phyloP scores from a whole-genome alignment of 2,113 vertebrate genomes.

The Probosciger aterrimus region DNA sequence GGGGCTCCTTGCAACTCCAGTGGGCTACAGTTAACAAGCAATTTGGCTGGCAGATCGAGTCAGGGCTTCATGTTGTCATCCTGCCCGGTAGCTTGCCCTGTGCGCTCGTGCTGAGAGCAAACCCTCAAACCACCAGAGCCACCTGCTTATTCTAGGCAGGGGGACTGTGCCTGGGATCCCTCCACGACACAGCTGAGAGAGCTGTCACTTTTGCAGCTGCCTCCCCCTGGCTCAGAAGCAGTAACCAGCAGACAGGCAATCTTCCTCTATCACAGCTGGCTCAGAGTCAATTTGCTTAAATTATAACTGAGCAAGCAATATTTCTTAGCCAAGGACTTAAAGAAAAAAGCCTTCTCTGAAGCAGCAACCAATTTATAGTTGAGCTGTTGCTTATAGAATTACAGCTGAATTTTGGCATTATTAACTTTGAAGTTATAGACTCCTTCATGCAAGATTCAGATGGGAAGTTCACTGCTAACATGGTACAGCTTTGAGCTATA shows the following conservation, averaged over 20 bases:
- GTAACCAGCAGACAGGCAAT: not conserved
- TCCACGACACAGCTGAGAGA: rapidly evolving
- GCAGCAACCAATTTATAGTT: not conserved
- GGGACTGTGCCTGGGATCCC: not conserved
- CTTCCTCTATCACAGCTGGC: not conserved
- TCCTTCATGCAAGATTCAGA: not conserved
- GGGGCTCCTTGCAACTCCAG: conserved; percentile 40
- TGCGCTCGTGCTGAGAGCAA: not conserved
- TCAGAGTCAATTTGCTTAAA: not conserved
- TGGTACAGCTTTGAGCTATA: not conserved
- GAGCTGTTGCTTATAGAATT: not conserved
- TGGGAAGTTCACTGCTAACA: not conserved
- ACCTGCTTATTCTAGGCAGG: conserved; percentile 10
- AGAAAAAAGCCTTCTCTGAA: not conserved
- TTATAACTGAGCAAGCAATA: not conserved
- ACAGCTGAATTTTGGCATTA: not conserved
- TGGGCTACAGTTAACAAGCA: not conserved
- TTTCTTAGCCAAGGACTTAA: not conserved
- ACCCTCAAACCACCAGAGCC: not conserved
- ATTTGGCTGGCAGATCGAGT: conserved; percentile 39
- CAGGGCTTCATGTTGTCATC: not conserved
- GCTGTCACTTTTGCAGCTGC: not conserved
- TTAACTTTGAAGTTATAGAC: not conserved
- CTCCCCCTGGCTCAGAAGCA: not conserved
- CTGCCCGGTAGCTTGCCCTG: not conserved